These are phyloP conservation scores for Cheumatopsyche charites DNA, from an alignment of 1,140 invertebrate species.

Conservation along the genomic window DNA sequence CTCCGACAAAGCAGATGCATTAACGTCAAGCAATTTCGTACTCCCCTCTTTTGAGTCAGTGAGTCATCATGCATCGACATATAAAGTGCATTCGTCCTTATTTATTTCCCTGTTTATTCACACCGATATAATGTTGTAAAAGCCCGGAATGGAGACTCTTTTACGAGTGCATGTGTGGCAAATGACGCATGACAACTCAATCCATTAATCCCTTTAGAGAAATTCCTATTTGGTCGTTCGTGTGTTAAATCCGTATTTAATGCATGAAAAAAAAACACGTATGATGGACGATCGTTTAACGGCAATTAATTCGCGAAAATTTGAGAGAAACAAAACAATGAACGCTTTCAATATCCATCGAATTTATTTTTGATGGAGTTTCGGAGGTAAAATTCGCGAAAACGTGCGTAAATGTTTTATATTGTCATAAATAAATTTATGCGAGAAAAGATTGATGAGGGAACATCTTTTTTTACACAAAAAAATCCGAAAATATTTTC, in stretches of 20 bases:
- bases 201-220: constrained; percentile 27
- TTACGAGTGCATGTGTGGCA: neutral
- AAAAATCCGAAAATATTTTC: neutral
- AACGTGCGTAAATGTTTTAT: neutral
- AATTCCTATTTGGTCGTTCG: neutral
- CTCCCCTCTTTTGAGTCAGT: no score
- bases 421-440: constrained; percentile 20
- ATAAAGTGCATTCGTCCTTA: constrained; percentile 1
- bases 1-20: no score
- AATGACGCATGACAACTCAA: constrained; percentile 23
- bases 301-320: constrained; percentile 4
- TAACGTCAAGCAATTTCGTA: no score
- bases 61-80: no score
- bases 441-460: neutral
- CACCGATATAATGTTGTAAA: neutral
- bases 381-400: no score
- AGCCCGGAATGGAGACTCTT: neutral
- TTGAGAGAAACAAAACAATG: neutral
- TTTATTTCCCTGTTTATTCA: constrained; percentile 15
- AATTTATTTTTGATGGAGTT: neutral
- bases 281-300: constrained; percentile 9
- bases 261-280: neutral
- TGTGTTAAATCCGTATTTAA: neutral
- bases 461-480: neutral
- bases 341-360: neutral